phyloP scores from a whole-genome alignment of 2,888 invertebrate genomes.

The Prosapia bicincta region DNA sequence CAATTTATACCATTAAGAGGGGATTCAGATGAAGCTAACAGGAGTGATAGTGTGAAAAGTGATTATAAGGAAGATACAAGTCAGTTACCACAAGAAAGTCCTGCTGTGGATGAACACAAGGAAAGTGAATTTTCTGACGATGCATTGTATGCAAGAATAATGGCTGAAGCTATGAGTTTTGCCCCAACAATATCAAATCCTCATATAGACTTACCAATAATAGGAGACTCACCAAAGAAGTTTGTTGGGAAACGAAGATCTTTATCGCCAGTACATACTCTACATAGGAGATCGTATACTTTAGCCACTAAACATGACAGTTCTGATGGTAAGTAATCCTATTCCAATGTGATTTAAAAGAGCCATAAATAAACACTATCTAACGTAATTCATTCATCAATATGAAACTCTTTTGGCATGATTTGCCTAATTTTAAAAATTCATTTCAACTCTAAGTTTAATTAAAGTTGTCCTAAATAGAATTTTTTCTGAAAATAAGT shows the following conservation, averaged over 20 bases:
- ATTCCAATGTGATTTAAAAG: too few relatives aligned
- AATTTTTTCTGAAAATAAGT: too few relatives aligned
- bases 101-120: not conserved
- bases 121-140: conserved; percentile 26
- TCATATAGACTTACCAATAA: conserved; percentile 34
- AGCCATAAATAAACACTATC: too few relatives aligned
- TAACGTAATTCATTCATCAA: too few relatives aligned
- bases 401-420: too few relatives aligned
- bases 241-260: conserved; percentile 19
- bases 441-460: too few relatives aligned
- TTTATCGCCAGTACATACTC: conserved; percentile 24
- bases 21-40: conserved; percentile 7
- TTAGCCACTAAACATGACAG: conserved; percentile 36
- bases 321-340: conserved; percentile 33
- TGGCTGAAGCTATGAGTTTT: conserved; percentile 40
- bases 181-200: conserved; percentile 37
- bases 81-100: not conserved
- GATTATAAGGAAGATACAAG: not conserved
- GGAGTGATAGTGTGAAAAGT: not conserved
- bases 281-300: conserved; percentile 35
- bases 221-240: conserved; percentile 31
- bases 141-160: conserved; percentile 38
- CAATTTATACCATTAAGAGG: conserved; percentile 25
- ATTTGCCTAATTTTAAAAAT: too few relatives aligned
- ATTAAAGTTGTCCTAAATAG: too few relatives aligned